Conservation (phyloP, 2,113 vertebrate genomes). For the Sturnira hondurensis region DNA sequence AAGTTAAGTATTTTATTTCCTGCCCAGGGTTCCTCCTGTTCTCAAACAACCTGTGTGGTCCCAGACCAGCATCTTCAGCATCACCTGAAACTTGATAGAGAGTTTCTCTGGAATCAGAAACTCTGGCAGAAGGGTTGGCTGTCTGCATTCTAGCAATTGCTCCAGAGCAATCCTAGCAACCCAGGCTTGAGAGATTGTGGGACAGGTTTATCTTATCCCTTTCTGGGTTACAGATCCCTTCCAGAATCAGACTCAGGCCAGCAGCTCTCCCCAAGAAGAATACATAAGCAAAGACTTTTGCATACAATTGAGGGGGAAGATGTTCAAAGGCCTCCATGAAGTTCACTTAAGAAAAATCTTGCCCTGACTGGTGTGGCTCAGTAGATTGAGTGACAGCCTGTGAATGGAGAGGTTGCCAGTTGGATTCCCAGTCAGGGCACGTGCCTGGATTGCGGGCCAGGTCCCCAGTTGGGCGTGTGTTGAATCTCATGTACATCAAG, state of each 20-base stretch:
- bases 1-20: not conserved
- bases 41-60: no score
- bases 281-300: not conserved
- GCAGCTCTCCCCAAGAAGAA: not conserved
- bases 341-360: not conserved
- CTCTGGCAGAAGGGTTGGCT: not conserved
- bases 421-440: no score
- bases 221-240: not conserved
- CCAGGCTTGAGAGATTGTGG: not conserved
- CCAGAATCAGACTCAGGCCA: not conserved
- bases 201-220: not conserved
- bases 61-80: not conserved
- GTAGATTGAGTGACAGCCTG: no score
- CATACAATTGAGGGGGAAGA: no score
- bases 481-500: no score
- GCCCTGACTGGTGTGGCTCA: no score
- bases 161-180: not conserved
- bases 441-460: no score
- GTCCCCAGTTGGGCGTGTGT: no score
- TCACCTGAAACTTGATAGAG: not conserved
- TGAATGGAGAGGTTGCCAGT: no score
- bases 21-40: not conserved
- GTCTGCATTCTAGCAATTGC: not conserved
- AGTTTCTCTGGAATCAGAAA: not conserved
- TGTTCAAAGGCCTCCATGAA: not conserved